phyloP scores from a whole-genome alignment of 2,797 vertebrate species.

The Diceros bicornis region DNA sequence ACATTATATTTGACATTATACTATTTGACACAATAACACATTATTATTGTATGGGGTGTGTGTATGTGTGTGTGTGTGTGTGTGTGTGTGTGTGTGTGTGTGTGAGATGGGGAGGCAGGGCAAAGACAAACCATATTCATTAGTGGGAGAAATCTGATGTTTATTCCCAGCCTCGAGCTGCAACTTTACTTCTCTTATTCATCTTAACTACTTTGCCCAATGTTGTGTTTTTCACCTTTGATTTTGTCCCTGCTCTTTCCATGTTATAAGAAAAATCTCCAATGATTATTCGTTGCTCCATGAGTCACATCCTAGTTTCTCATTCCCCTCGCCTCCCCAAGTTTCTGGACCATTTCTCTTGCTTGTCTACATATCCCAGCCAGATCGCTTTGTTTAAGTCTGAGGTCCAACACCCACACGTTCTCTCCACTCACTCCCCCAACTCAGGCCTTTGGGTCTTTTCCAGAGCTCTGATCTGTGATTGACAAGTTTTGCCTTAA shows the following conservation, averaged over 20 bases:
- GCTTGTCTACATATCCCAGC: background rate
- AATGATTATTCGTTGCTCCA: background rate
- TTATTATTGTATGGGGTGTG: background rate
- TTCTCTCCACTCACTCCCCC: background rate
- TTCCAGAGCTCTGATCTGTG: background rate
- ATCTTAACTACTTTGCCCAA: background rate
- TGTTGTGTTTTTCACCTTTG: background rate
- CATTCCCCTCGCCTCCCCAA: background rate
- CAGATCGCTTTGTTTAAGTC: background rate
- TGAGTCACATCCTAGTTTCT: background rate
- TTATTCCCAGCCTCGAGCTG: background rate
- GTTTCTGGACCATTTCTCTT: background rate
- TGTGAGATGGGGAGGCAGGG: background rate
- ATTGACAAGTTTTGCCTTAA: background rate
- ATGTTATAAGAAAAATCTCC: background rate
- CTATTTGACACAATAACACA: background rate
- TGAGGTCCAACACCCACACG: background rate
- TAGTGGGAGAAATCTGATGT: background rate
- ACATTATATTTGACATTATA: background rate
- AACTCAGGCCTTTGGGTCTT: background rate
- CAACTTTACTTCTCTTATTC: background rate
- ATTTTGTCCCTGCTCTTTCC: background rate
- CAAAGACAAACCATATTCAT: background rate
- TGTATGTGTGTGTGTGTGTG: background rate
- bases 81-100: background rate